Conservation (phyloP, 2,113 vertebrate species). For the Dendrocopos noguchii region DNA sequence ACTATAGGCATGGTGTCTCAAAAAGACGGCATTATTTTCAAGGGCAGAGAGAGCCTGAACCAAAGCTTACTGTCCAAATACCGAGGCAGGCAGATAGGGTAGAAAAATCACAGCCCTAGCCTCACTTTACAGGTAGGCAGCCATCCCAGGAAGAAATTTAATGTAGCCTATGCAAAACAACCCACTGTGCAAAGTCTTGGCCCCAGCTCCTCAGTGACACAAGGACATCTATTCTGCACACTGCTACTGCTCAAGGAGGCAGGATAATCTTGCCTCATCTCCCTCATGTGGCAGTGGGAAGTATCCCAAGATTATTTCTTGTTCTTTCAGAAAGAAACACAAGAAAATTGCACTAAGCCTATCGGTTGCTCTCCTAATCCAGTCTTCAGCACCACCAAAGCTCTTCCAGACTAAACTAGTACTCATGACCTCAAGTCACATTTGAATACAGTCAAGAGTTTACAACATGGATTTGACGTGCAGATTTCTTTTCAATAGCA, state of each 20-base stretch:
- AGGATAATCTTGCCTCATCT: not conserved
- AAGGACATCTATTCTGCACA: not conserved
- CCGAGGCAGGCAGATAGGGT: not conserved
- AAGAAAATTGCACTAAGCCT: not conserved
- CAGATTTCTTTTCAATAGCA: not conserved
- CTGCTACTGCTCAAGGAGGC: not conserved
- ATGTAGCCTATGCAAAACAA: not conserved
- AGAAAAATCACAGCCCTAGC: not conserved
- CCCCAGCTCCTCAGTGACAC: not conserved
- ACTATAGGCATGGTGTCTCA: not conserved
- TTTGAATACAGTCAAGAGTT: not conserved
- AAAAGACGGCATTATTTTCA: not conserved
- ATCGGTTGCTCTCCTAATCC: not conserved
- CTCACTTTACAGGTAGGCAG: not conserved
- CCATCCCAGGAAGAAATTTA: not conserved
- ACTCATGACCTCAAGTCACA: not conserved
- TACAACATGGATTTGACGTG: not conserved
- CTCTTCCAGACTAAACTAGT: not conserved
- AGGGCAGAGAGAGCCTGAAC: not conserved
- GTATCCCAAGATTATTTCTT: not conserved
- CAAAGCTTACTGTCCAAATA: not conserved
- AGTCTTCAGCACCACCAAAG: not conserved
- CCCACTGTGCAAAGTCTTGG: not conserved
- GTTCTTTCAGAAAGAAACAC: not conserved
- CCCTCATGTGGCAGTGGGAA: not conserved